These are phyloP conservation scores for Thereuonema tuberculata DNA, from an alignment of 1,140 invertebrate species.

Conservation along the genomic window DNA sequence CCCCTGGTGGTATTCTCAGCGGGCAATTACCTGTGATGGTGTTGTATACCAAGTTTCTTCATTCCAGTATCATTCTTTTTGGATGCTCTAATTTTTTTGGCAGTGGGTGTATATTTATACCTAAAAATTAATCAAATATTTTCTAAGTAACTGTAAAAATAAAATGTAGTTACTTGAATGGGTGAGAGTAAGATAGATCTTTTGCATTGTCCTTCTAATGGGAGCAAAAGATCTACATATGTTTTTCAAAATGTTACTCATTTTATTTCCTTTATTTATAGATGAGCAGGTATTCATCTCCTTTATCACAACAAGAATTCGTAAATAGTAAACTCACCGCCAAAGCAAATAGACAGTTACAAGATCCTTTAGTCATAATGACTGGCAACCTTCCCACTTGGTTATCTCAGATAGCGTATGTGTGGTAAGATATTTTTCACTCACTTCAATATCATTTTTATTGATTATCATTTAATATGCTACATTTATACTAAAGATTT, in stretches of 20 bases:
- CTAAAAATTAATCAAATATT: too few species aligned
- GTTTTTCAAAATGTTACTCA: background rate
- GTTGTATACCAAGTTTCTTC: too few species aligned
- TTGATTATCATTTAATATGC: background rate
- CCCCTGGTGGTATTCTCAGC: too few species aligned
- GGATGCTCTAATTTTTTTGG: too few species aligned
- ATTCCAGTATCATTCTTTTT: too few species aligned
- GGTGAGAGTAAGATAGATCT: too few species aligned
- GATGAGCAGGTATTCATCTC: constrained; percentile 19
- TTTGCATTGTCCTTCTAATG: too few species aligned
- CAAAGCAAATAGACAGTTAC: constrained; percentile 89
- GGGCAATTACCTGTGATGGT: too few species aligned
- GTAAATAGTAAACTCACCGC: constrained; percentile 69
- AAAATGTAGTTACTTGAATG: too few species aligned
- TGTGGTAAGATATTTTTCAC: constrained; percentile 47
- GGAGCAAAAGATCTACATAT: too few species aligned
- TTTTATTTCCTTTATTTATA: constrained; percentile 10
- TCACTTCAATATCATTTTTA: background rate
- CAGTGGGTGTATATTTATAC: too few species aligned
- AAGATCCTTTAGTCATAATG: constrained; percentile 95
- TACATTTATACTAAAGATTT: background rate
- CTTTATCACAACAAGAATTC: constrained; percentile 41
- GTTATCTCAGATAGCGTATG: constrained; percentile 84
- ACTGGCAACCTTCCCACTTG: constrained; percentile 91
- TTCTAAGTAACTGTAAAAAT: too few species aligned